Base-by-base conservation (phyloP, 2,113 vertebrate genomes). In the Strix aluco region DNA sequence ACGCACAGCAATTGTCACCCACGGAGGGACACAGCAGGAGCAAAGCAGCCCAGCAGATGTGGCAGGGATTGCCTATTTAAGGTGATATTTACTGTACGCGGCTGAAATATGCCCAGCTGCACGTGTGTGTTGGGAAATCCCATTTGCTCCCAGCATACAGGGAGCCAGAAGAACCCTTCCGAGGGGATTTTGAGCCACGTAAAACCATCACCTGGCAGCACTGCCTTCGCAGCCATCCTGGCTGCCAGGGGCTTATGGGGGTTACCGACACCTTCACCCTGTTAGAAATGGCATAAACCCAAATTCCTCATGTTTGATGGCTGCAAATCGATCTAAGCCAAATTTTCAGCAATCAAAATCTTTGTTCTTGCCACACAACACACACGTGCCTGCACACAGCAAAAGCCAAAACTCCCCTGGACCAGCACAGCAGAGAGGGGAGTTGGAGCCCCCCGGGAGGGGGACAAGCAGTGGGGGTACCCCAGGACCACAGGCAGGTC, bases 31-130 rank as follows among this genome's bases (percentile, higher is more conserved):
- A 4, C 17, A 1, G 58, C 17, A 9, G 88, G 27, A 52, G 42
- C 17, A 55, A n/a, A 59, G 54, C 63, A 30, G 46, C 75, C 61
- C 91, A 25, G 65, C 40, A 82, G 52, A 52, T 13, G 34, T 19
- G 88, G 89, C 66, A 92, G 63, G 58, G 75, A 47, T 7, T 12
- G n/a, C 14, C 38, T 16, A 6, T 20, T 42, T 11, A 25, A n/a
- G 80, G 55, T 12, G 55, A 20, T 3, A 10, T 58, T 69, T 73
- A 30, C 36, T 5, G 47, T 0, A 2, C 0, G 0, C 0, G 21
- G 26, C 78, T 19, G 36, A 61, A 18, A 9, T 25, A 80, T 9
- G 14, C 61, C 63, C 47, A 27, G 92, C 36, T 27, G 30, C 44
- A 58, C 2, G 5, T 6, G 61, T 5, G 85, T 1, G 10, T 7